phyloP scores from a whole-genome alignment of 2,888 invertebrate genomes.

The Leucophenga montana region DNA sequence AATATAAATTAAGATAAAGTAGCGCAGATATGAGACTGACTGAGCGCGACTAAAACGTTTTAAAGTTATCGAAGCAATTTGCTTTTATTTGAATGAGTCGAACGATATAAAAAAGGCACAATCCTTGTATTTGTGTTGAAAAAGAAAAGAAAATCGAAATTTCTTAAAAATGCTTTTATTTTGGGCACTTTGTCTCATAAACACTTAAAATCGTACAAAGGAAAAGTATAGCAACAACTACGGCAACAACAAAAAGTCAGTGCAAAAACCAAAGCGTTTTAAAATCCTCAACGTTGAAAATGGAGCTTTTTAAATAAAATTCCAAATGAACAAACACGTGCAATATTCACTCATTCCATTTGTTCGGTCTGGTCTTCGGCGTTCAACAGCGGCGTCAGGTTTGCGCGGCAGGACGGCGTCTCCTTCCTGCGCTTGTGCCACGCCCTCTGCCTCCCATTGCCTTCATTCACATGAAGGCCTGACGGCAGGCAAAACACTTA shows the following conservation, averaged over 20 bases:
- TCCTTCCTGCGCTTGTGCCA: neutral
- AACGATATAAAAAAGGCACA: neutral
- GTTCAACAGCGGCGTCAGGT: neutral
- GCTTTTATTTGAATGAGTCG: neutral
- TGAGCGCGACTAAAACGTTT: neutral
- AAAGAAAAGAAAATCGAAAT: neutral
- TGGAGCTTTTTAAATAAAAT: conserved; percentile 24
- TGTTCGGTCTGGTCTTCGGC: neutral
- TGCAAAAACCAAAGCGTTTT: neutral
- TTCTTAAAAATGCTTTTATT: conserved; percentile 21
- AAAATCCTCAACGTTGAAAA: neutral
- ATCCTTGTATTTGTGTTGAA: neutral
- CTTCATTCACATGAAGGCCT: conserved; percentile 39
- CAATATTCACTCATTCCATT: neutral
- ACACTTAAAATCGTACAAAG: conserved; percentile 45
- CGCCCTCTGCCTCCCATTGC: conserved; percentile 43
- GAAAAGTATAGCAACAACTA: conserved; percentile 38
- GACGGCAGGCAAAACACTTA: conserved; percentile 57
- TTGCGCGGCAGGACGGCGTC: neutral
- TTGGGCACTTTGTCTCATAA: conserved; percentile 49
- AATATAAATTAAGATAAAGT: conserved; percentile 12
- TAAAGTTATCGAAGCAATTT: neutral
- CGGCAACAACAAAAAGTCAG: conserved; percentile 10
- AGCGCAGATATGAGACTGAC: neutral
- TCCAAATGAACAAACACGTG: conserved; percentile 28